Base-by-base conservation (phyloP, 1,140 invertebrate genomes). In the Pinna nobilis region DNA sequence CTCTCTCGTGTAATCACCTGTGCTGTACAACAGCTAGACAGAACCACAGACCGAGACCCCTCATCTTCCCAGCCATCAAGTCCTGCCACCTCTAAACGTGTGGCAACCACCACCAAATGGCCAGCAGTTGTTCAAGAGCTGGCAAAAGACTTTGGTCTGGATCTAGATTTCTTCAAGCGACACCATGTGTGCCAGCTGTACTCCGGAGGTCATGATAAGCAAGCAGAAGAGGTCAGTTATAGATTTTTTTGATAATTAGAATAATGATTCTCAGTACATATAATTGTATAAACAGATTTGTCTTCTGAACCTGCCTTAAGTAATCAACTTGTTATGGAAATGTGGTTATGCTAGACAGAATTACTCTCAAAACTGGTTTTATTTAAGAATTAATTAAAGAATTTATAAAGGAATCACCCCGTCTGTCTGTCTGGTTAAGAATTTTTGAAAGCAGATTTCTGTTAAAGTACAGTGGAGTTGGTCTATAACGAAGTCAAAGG, bases 111-210 rank as follows among this genome's bases (percentile, higher is more conserved):
- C 44, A 49, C 37, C 11, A 71, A 73, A 18, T 87, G 85, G 85
- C 79, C 77, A 1, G 57, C 60, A 33, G 68, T 81, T 87, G 92
- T 81, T 92, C 93, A 93, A 50, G 90, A 90, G 23, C 87, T 98
- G 28, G 94, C 94, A 0, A 91, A 92, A 47, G 92, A 94, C 59
- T 97, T 96, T 95, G 92, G 93, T 69, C 87, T 97, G 35, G 93
- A 95, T 84, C 90, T 91, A 23, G 94, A 96, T 81, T 91, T 92
- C 75, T 88, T 97, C 39, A 92, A 92, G 77, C 91, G 93, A 78
- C 93, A 95, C 88, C 93, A 96, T 90, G 92, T 95, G 51, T 92
- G 92, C 79, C 92, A 95, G 80, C 89, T 96, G 18, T 96, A 95
- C 84, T 91, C 91, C 1, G 92, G 92, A 83, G 94, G 94, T 47